phyloP scores from a whole-genome alignment of 2,888 invertebrate species.

The Leucozona laternaria region DNA sequence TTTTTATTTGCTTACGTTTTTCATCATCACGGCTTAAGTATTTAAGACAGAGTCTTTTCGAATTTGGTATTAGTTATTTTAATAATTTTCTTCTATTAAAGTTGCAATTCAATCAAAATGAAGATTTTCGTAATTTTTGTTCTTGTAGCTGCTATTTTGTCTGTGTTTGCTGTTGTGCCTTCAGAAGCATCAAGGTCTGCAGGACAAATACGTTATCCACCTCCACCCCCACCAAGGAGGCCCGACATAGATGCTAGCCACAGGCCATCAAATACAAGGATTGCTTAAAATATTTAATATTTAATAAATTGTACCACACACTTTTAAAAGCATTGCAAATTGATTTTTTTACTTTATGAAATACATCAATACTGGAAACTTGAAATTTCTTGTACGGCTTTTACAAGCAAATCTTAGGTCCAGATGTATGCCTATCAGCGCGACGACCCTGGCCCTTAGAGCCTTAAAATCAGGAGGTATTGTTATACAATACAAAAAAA shows the following conservation, averaged over 20 bases:
- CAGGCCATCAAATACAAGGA: conserved; percentile 50
- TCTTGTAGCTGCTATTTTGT: conserved; percentile 42
- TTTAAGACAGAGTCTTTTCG: background rate
- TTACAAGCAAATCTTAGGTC: too few relatives aligned
- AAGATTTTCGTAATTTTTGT: conserved; percentile 52
- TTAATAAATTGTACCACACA: background rate
- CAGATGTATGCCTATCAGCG: too few relatives aligned
- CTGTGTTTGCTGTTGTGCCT: conserved; percentile 36
- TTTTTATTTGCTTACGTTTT: background rate
- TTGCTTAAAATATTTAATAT: conserved; percentile 32
- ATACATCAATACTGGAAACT: too few relatives aligned
- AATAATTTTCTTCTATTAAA: background rate
- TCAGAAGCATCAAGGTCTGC: conserved; percentile 55
- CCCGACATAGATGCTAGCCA: conserved; percentile 62
- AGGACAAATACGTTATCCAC: background rate
- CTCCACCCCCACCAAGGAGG: conserved; percentile 20
- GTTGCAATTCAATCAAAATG: conserved; percentile 24
- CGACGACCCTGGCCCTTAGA: too few relatives aligned
- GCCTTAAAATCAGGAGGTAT: too few relatives aligned
- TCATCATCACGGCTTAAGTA: background rate
- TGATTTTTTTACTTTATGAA: too few relatives aligned
- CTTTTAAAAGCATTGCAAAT: too few relatives aligned
- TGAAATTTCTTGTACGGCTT: too few relatives aligned
- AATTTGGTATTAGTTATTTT: conserved; percentile 21
- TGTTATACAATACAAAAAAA: too few relatives aligned